Evolutionary conservation across 2,113 vertebrate genomes (phyloP).

Genomic region (Ornithorhynchus anatinus): DNA sequence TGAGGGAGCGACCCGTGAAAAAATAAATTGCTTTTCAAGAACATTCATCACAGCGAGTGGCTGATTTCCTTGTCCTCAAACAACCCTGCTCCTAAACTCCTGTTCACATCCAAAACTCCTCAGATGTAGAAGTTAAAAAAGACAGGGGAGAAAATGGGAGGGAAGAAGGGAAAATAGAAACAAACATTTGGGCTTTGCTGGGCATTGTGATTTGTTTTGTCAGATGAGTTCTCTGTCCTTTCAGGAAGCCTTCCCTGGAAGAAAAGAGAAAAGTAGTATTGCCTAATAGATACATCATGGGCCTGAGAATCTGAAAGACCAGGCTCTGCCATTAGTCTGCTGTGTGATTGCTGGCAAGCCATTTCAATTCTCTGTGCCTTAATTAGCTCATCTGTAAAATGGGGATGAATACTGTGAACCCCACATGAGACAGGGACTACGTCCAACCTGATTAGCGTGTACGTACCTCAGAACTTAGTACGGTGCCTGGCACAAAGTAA

Average conservation of each 20-base stretch:
- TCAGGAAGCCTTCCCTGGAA: neutral
- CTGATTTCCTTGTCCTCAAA: conserved; percentile 70
- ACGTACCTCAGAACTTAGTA: too few species aligned
- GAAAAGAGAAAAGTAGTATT: too few species aligned
- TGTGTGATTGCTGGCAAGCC: too few species aligned
- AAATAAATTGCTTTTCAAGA: conserved; percentile 75
- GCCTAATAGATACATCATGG: too few species aligned
- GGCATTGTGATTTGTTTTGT: neutral
- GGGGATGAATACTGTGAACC: too few species aligned
- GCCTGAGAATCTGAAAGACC: too few species aligned
- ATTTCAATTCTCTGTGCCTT: too few species aligned
- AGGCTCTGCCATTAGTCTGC: too few species aligned
- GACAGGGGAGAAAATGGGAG: neutral
- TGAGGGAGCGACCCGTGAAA: conserved; percentile 54
- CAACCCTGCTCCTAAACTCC: conserved; percentile 59
- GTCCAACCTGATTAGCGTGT: too few species aligned
- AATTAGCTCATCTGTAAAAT: too few species aligned
- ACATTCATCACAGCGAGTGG: conserved; percentile 59
- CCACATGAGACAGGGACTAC: too few species aligned
- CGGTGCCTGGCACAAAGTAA: too few species aligned
- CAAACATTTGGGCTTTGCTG: neutral
- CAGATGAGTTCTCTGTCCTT: neutral
- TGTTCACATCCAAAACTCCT: conserved; percentile 41
- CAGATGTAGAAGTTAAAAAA: conserved; percentile 31
- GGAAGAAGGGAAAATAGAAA: neutral